phyloP scores from a whole-genome alignment of 2,797 vertebrate genomes.

The Pseudocheirus occidentalis region DNA sequence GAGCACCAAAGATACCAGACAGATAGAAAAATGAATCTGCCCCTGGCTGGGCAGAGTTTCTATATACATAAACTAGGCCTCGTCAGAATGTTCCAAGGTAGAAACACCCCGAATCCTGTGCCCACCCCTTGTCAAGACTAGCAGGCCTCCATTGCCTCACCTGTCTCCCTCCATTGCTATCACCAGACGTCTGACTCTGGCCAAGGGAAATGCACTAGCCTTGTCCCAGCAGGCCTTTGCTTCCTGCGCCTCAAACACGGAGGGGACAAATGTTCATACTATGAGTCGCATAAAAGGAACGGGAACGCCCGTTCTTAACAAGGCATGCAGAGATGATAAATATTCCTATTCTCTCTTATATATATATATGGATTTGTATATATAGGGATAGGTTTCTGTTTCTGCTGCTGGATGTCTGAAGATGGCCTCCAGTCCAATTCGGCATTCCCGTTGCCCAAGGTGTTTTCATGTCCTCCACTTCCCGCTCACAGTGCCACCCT shows the following conservation, averaged over 20 bases:
- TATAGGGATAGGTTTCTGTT: conserved; percentile 67
- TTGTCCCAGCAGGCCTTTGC: conserved; percentile 70
- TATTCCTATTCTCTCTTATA: conserved; percentile 71
- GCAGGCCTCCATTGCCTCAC: conserved; percentile 9
- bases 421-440: conserved; percentile 82
- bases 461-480: conserved; percentile 80
- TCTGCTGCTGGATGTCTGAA: conserved; percentile 77
- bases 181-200: conserved; percentile 43
- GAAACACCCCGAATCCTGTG: background rate
- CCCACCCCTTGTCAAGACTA: background rate
- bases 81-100: conserved; percentile 9
- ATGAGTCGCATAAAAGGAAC: conserved; percentile 81
- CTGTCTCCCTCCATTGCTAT: conserved; percentile 33
- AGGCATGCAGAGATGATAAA: conserved; percentile 83
- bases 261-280: conserved; percentile 78
- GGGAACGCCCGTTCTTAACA: conserved; percentile 82
- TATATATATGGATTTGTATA: conserved; percentile 71
- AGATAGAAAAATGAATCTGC: conserved; percentile 38
- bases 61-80: conserved; percentile 9
- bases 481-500: conserved; percentile 80
- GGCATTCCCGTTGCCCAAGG: conserved; percentile 77
- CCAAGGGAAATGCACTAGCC: conserved; percentile 59
- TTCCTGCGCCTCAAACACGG: conserved; percentile 73
- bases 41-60: background rate
- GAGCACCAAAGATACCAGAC: conserved; percentile 83